Percentiles rank a stretch among this genome's conserved stretches.
Evolutionary conservation across 2,888 invertebrate genomes (phyloP).

Genomic region (Agonopterix alstromeriana): DNA sequence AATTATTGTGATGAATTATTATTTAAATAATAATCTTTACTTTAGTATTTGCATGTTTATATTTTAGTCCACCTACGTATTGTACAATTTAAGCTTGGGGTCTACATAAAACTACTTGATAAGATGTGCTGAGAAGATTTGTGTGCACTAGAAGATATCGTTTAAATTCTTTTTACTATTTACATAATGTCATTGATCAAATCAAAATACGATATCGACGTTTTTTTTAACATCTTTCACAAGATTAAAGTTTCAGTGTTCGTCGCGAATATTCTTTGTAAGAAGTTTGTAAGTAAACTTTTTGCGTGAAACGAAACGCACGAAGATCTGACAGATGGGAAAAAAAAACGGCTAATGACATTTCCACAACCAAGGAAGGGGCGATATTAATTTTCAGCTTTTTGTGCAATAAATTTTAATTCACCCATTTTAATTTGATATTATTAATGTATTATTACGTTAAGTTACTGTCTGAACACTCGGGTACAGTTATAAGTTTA

Average conservation of each 20-base stretch:
- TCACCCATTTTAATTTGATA: slow-evolving; percentile 23
- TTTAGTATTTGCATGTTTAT: no score
- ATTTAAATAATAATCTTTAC: neutral
- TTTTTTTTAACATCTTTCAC: no score
- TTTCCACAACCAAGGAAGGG: slow-evolving; percentile 31
- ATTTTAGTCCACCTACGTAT: no score
- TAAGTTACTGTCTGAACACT: slow-evolving; percentile 18
- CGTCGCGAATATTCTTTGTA: no score
- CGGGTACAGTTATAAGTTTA: slow-evolving; percentile 20
- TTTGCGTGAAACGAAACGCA: neutral
- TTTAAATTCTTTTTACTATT: no score
- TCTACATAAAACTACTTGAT: no score
- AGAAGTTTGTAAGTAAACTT: neutral
- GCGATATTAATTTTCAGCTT: slow-evolving; percentile 38
- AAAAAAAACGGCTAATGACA: slow-evolving; percentile 27
- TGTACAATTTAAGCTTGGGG: no score
- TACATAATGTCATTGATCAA: no score
- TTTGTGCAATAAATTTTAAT: slow-evolving; percentile 34
- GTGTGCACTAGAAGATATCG: no score
- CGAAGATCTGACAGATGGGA: neutral
- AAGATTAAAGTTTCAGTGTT: no score
- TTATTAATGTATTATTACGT: slow-evolving; percentile 18
- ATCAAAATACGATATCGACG: no score
- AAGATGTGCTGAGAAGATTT: no score
- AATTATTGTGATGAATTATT: neutral